Conservation (phyloP, 1,140 invertebrate genomes). For the Panonychus citri region DNA sequence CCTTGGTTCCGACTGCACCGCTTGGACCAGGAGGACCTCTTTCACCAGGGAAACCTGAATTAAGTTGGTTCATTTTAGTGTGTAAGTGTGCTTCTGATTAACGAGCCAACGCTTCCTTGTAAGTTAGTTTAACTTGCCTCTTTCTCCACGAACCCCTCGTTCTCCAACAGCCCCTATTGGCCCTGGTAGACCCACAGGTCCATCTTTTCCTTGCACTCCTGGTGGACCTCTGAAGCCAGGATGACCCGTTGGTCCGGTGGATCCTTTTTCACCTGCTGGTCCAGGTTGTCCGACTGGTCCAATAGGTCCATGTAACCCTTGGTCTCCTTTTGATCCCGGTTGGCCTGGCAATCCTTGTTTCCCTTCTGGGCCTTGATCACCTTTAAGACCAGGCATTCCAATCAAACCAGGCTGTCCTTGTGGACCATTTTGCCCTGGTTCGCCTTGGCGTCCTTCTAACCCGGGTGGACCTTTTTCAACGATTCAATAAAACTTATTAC, state of each 20-base stretch:
- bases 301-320: not conserved
- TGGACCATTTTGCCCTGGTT: constrained; percentile 21
- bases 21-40: constrained; percentile 26
- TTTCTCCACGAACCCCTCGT: constrained; percentile 5
- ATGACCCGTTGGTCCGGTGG: not conserved
- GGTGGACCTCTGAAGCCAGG: not conserved
- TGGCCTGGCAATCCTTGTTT: not conserved
- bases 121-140: constrained; percentile 12
- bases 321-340: not conserved
- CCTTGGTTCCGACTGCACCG: constrained; percentile 32
- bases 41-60: constrained; percentile 5
- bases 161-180: constrained; percentile 4
- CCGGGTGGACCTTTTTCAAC: not conserved
- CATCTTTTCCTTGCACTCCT: not conserved
- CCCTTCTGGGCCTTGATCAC: constrained; percentile 17
- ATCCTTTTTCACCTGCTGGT: not conserved
- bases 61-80: too few species aligned
- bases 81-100: not conserved
- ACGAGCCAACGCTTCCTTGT: not conserved
- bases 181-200: not conserved
- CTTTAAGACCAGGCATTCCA: constrained; percentile 39
- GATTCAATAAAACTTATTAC: constrained; percentile 27
- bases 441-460: not conserved
- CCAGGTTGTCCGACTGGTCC: not conserved
- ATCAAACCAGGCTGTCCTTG: constrained; percentile 25